Base-by-base conservation (phyloP, 2,113 vertebrate genomes). In the Malaclemys terrapin region DNA sequence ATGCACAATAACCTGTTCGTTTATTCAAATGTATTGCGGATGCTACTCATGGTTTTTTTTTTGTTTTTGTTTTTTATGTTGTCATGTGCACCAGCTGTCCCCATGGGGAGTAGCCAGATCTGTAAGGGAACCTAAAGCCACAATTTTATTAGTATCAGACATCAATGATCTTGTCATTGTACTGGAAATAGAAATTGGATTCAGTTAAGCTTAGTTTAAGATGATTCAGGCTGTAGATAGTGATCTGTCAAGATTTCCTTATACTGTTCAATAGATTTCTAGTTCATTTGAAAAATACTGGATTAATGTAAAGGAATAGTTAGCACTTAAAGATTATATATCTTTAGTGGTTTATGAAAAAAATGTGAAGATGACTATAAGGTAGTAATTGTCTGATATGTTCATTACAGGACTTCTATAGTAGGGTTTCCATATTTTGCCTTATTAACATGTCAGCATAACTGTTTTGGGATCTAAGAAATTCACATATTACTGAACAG, bases 221-320 rank as follows among this genome's bases (percentile, higher is more conserved):
- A 91, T 94, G 89, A 87, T 81, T 97, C 86, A 86, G 93, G 52
- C 95, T 97, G 79, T 76, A 91, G 88, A 90, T 97, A 72, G 85
- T 96, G 93, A 88, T 95, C 93, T 84, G 42, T 92, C 93, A 97
- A 96, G 95, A 95, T 96, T 97, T 95, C 52, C 52, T 38, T 95
- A 72, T 88, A 72, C 82, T 82, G 25, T 85, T 95, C 85, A 94
- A 93, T 94, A 96, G 65, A 81, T 94, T 98, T 96, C 93, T 96
- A 96, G 94, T 53, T 97, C 93, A 96, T 97, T 97, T 97, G 91
- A 93, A 85, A 95, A 97, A 93, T 95, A 89, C 91, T 90, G 94
- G 84, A 94, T 96, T 97, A 97, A 89, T 97, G 94, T 95, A 85
- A 91, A 89, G 89, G 90, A 91, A 93, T 93, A 62, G 56, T 2